These are phyloP conservation scores for Hesperophylax magnus DNA, from an alignment of 1,140 invertebrate genomes.

Conservation along the genomic window DNA sequence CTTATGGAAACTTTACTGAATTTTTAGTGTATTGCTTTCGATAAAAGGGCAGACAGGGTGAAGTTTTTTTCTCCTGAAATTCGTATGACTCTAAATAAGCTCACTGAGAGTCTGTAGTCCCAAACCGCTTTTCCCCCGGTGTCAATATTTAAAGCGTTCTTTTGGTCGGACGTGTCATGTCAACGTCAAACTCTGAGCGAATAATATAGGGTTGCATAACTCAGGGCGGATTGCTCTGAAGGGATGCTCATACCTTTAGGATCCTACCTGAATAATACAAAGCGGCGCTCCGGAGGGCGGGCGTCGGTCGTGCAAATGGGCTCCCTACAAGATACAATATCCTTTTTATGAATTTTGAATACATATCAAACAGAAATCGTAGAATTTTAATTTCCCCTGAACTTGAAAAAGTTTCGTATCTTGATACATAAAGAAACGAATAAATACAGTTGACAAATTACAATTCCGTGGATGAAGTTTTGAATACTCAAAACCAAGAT, in stretches of 20 bases:
- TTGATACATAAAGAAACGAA: too few relatives aligned
- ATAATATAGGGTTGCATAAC: constrained; percentile 51
- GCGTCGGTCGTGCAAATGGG: neutral
- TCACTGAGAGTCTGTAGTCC: constrained; percentile 10
- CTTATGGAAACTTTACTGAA: too few relatives aligned
- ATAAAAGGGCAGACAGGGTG: neutral
- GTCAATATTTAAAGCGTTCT: constrained; percentile 58
- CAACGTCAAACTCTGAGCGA: constrained; percentile 54
- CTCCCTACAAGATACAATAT: neutral
- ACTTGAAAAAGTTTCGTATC: neutral
- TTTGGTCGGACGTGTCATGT: constrained; percentile 57
- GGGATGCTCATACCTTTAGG: constrained; percentile 35
- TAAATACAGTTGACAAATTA: too few relatives aligned
- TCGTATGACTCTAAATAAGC: neutral
- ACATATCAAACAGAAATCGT: constrained; percentile 25
- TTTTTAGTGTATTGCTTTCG: neutral
- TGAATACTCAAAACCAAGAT: too few relatives aligned
- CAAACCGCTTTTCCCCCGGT: constrained; percentile 43
- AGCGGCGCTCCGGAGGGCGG: neutral
- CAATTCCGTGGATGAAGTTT: too few relatives aligned
- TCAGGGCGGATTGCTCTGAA: constrained; percentile 34
- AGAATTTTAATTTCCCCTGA: constrained; percentile 9
- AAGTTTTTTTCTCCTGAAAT: neutral
- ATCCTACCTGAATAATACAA: constrained; percentile 46
- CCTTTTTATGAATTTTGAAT: constrained; percentile 32